Conservation (phyloP, 1,140 invertebrate genomes). For the Dreissena rostriformis region DNA sequence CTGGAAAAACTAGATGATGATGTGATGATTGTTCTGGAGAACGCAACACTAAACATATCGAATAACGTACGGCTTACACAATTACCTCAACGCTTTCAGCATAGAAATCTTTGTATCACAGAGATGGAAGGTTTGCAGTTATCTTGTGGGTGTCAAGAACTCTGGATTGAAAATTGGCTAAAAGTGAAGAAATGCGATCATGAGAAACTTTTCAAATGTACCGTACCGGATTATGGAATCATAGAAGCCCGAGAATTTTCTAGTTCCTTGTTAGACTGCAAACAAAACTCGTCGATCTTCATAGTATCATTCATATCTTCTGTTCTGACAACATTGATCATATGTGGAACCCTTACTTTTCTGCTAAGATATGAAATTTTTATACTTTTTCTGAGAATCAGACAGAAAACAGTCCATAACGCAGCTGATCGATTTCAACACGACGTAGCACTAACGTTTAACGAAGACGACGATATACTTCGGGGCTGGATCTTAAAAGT, state of each 20-base stretch:
- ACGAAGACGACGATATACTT: conserved; percentile 19
- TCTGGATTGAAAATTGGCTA: conserved; percentile 43
- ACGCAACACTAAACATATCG: conserved; percentile 27
- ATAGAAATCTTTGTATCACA: conserved; percentile 23
- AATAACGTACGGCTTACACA: conserved; percentile 15
- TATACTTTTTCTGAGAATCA: conserved; percentile 12
- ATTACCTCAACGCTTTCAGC: conserved; percentile 22
- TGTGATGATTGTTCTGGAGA: neutral
- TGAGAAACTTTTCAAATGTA: conserved; percentile 27
- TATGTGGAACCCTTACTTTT: neutral
- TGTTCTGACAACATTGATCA: neutral
- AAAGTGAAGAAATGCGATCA: neutral
- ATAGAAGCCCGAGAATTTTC: neutral
- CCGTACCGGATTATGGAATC: neutral
- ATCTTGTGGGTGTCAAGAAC: conserved; percentile 5
- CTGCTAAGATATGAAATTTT: conserved; percentile 41
- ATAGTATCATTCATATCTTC: neutral
- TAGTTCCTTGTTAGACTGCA: neutral
- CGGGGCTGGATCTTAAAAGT: conserved; percentile 18
- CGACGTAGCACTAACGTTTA: conserved; percentile 28
- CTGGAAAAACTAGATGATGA: neutral
- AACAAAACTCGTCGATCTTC: no score
- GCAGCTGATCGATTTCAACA: neutral
- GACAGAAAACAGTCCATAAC: neutral
- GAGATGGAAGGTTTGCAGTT: conserved; percentile 26